Percentiles rank a stretch among this genome's conserved stretches.
Conservation (phyloP, 2,113 vertebrate genomes). For the Pelvicachromis taeniatus region DNA sequence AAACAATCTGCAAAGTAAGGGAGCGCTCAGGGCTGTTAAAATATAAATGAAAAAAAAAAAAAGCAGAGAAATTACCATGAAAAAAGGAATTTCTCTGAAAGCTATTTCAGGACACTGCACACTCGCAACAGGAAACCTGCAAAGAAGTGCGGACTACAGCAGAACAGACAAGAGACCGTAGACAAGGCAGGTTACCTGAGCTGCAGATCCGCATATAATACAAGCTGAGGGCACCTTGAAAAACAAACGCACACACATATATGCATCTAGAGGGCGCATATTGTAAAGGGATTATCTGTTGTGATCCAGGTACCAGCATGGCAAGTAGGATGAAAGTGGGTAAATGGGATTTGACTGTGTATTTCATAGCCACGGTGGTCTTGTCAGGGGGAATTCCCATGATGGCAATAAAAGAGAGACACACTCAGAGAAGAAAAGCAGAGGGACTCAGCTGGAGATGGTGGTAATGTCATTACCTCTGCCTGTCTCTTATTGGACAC, state of each 20-base stretch:
- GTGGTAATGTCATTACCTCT: conserved; percentile 49
- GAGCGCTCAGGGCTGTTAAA: not conserved
- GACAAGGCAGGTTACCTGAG: conserved; percentile 33
- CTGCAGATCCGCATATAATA: conserved; percentile 37
- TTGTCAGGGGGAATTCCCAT: conserved; percentile 33
- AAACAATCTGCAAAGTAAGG: not conserved
- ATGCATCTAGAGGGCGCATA: not conserved
- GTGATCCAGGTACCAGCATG: not conserved
- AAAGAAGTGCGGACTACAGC: conserved; percentile 35
- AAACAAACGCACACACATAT: not conserved
- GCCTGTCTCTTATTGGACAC: conserved; percentile 11
- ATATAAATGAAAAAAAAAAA: not conserved
- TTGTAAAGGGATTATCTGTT: conserved; percentile 30
- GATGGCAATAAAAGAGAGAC: not conserved
- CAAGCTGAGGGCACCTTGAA: conserved; percentile 59
- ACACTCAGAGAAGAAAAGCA: not conserved
- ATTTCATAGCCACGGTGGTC: not conserved
- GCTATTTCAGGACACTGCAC: not conserved
- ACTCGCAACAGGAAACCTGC: conserved; percentile 32
- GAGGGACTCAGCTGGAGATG: conserved; percentile 40
- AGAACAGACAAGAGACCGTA: conserved; percentile 3
- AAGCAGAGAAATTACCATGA: not conserved
- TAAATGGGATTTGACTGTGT: conserved; percentile 5
- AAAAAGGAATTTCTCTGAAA: not conserved
- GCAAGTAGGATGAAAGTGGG: not conserved